These are phyloP conservation scores for Zaprionus camerounensis DNA, from an alignment of 1,140 invertebrate genomes.

Conservation along the genomic window DNA sequence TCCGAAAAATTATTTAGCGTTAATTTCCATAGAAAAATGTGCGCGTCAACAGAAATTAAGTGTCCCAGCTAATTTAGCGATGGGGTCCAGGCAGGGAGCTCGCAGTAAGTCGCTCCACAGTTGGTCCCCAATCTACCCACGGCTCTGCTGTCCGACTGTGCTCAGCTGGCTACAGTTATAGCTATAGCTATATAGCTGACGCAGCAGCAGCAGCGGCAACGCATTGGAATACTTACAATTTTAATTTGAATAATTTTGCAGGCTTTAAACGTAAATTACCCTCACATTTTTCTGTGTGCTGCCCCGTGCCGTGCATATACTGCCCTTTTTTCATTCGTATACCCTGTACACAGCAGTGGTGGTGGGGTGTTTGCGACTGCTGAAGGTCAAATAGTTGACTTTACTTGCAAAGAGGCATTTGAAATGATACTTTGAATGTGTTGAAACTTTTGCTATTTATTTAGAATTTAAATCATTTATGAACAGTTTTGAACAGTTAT, in stretches of 20 bases:
- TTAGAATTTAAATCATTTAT: neutral
- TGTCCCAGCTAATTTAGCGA: constrained; percentile 82
- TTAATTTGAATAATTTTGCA: constrained; percentile 82
- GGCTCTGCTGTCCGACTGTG: constrained; percentile 8
- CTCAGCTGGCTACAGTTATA: constrained; percentile 24
- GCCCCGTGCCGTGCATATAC: constrained; percentile 33
- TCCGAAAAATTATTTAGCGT: constrained; percentile 79
- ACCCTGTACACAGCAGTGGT: neutral
- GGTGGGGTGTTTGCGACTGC: neutral
- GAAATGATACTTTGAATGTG: no score
- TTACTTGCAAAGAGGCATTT: no score
- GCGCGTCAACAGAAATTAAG: constrained; percentile 82
- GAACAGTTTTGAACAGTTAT: neutral
- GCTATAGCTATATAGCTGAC: constrained; percentile 49
- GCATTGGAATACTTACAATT: constrained; percentile 82
- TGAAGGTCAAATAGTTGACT: neutral
- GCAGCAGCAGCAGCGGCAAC: constrained; percentile 30
- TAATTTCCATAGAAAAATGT: constrained; percentile 83
- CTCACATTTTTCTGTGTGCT: constrained; percentile 57
- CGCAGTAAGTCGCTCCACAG: constrained; percentile 33
- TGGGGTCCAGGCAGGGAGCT: constrained; percentile 59
- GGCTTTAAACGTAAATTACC: constrained; percentile 82
- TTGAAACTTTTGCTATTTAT: no score
- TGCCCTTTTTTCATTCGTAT: constrained; percentile 31
- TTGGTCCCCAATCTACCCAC: constrained; percentile 14